Conservation (phyloP, 2,797 vertebrate genomes). For the Pachyuromys duprasi region DNA sequence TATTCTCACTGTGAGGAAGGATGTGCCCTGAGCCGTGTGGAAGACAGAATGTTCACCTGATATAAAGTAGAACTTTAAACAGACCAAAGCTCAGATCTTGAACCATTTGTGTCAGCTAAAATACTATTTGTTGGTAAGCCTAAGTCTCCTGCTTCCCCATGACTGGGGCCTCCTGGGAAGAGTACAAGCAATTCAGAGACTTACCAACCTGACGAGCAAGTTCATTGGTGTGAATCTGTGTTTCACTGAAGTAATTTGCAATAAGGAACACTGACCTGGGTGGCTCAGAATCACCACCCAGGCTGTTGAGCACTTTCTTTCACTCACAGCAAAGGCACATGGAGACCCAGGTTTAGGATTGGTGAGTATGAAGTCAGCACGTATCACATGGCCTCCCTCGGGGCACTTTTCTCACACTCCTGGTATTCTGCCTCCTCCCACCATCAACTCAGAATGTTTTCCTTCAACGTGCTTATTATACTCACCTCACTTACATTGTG, state of each 20-base stretch:
- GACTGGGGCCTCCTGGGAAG: background rate
- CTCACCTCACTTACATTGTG: background rate
- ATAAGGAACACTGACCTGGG: background rate
- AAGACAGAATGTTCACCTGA: background rate
- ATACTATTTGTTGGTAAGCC: background rate
- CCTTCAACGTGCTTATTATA: background rate
- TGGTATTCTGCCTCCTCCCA: background rate
- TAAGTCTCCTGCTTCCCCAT: background rate
- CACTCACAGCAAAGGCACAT: background rate
- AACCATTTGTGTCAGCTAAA: slow-evolving; percentile 14
- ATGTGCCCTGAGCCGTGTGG: background rate
- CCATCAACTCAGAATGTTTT: background rate
- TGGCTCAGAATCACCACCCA: background rate
- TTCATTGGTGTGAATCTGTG: background rate
- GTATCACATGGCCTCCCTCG: rapidly evolving
- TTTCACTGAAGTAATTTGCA: background rate
- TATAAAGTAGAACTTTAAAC: background rate
- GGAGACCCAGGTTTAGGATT: background rate
- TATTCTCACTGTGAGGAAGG: background rate
- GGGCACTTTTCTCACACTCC: background rate
- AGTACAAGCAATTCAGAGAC: background rate
- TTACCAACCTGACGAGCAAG: background rate
- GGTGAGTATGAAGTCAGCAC: background rate
- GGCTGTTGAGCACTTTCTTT: background rate
- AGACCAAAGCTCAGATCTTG: background rate